Percentiles rank a stretch among this genome's conserved stretches.
Evolutionary conservation across 1,140 invertebrate species (phyloP).

Genomic region (Battus philenor): DNA sequence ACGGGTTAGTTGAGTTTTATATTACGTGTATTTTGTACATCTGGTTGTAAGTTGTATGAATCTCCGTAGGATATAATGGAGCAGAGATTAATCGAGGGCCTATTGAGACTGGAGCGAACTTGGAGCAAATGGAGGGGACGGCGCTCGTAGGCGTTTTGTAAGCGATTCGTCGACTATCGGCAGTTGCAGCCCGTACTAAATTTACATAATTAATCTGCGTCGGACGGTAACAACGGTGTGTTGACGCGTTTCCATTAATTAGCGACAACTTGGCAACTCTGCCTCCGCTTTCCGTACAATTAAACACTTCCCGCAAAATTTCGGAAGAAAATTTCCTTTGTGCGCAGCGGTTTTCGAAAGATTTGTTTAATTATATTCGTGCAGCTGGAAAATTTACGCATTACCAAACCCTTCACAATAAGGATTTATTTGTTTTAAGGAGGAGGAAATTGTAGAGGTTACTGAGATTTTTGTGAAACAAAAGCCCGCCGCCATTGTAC

Average conservation of each 20-base stretch:
- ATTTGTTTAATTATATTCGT: background rate
- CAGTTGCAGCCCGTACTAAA: constrained; percentile 35
- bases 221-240: constrained; percentile 23
- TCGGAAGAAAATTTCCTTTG: background rate
- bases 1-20: constrained; percentile 4
- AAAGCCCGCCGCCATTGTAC: too few relatives aligned
- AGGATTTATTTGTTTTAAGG: too few relatives aligned
- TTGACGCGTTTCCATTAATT: constrained; percentile 36
- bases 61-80: constrained; percentile 31
- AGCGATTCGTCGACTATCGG: constrained; percentile 33
- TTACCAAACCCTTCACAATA: too few relatives aligned
- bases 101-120: constrained; percentile 32
- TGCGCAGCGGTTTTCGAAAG: background rate
- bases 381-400: too few relatives aligned
- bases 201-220: constrained; percentile 55
- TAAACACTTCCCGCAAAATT: background rate
- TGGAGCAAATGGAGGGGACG: constrained; percentile 24
- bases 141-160: constrained; percentile 26
- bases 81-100: constrained; percentile 33
- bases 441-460: too few relatives aligned
- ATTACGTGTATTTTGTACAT: too few relatives aligned
- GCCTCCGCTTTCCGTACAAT: background rate
- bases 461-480: too few relatives aligned
- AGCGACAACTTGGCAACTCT: constrained; percentile 19
- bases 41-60: constrained; percentile 26